Evolutionary conservation across 2,888 invertebrate species (phyloP).

Genomic region (Tenthredo notha): DNA sequence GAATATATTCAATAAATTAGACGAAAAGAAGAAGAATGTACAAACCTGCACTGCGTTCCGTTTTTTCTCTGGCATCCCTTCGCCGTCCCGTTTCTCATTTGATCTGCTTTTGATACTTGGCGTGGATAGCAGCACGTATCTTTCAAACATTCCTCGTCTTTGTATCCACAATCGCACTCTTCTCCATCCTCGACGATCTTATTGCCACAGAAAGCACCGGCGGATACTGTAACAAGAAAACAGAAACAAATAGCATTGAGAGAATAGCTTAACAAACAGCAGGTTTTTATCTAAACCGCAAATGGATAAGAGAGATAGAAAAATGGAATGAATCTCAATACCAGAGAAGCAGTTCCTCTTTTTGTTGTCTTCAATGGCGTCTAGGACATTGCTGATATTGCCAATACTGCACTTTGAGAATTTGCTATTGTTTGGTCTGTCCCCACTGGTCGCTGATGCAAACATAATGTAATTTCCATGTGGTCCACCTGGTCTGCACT

Average conservation of each 20-base stretch:
- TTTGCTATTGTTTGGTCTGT: slow-evolving; percentile 97
- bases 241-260: not conserved
- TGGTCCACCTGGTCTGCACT: slow-evolving; percentile 94
- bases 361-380: slow-evolving; percentile 93
- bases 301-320: not conserved
- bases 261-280: not conserved
- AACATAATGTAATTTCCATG: slow-evolving; percentile 99
- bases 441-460: slow-evolving; percentile 98
- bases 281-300: not conserved
- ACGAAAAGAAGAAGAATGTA: not conserved
- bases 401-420: slow-evolving; percentile 97
- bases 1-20: not conserved
- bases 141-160: slow-evolving; percentile 91
- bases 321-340: slow-evolving; percentile 63
- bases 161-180: slow-evolving; percentile 98
- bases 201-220: slow-evolving; percentile 99
- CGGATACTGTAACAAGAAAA: slow-evolving; percentile 81
- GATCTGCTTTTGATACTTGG: slow-evolving; percentile 86
- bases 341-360: slow-evolving; percentile 96
- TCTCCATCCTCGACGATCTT: slow-evolving; percentile 99
- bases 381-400: slow-evolving; percentile 96
- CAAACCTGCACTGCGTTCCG: slow-evolving; percentile 89
- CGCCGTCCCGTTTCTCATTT: slow-evolving; percentile 85
- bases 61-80: slow-evolving; percentile 90
- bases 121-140: slow-evolving; percentile 97